Conservation (phyloP, 1,140 invertebrate genomes). For the Doryteuthis pealeii region DNA sequence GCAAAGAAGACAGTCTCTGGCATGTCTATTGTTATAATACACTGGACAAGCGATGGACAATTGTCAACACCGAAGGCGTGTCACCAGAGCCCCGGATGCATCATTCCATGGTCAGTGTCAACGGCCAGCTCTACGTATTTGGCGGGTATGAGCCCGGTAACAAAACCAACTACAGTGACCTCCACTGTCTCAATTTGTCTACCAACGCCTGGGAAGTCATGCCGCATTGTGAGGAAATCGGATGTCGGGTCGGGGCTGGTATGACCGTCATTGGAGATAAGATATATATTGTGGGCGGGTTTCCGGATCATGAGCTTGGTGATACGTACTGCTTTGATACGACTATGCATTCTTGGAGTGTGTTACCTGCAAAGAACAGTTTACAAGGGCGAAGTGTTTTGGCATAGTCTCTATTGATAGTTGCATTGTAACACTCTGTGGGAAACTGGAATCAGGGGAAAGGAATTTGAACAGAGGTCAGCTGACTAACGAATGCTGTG, state of each 20-base stretch:
- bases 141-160: constrained; percentile 28
- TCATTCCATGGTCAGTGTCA: constrained; percentile 32
- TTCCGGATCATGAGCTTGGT: constrained; percentile 32
- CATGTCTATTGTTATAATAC: constrained; percentile 35
- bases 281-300: constrained; percentile 38
- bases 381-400: constrained; percentile 35
- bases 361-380: constrained; percentile 16
- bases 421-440: constrained; percentile 27
- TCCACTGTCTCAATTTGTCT: constrained; percentile 30
- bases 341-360: constrained; percentile 24
- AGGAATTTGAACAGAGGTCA: constrained; percentile 32
- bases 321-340: constrained; percentile 36
- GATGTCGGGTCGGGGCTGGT: constrained; percentile 29
- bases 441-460: constrained; percentile 33
- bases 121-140: constrained; percentile 32
- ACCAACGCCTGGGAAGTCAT: constrained; percentile 28
- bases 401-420: constrained; percentile 24
- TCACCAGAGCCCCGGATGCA: constrained; percentile 30
- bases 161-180: constrained; percentile 31
- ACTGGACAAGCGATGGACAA: constrained; percentile 22
- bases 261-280: constrained; percentile 22
- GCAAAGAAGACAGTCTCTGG: constrained; percentile 19
- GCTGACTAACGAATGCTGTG: constrained; percentile 30
- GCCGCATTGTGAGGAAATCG: constrained; percentile 27
- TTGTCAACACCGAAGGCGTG: constrained; percentile 16